phyloP scores from a whole-genome alignment of 2,113 vertebrate genomes.

The Nothobranchius kuhntae region DNA sequence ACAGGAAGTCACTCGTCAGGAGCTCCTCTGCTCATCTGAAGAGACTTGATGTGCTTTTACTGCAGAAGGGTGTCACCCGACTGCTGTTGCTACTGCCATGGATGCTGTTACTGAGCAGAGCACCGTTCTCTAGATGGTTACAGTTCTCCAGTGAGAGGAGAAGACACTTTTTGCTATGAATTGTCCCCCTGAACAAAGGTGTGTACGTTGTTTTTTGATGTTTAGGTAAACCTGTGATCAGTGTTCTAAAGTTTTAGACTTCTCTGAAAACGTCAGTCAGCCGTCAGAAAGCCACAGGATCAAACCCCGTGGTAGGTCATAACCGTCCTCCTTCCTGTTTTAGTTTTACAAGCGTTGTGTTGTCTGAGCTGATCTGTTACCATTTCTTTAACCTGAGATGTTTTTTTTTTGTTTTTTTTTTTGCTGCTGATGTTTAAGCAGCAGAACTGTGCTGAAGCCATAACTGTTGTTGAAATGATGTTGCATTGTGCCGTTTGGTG shows the following conservation, averaged over 20 bases:
- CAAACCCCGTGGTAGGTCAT: conserved; percentile 31
- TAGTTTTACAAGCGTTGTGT: conserved; percentile 46
- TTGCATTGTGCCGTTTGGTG: conserved; percentile 51
- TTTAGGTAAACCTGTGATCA: conserved; percentile 19
- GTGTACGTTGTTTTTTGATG: background rate
- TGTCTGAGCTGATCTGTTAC: conserved; percentile 28
- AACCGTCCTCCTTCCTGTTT: conserved; percentile 57
- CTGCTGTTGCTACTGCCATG: conserved; percentile 15
- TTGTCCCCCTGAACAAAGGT: background rate
- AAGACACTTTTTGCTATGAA: background rate
- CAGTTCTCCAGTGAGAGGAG: conserved; percentile 24
- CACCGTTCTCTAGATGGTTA: conserved; percentile 31
- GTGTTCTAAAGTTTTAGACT: conserved; percentile 44
- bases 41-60: background rate
- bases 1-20: conserved; percentile 91
- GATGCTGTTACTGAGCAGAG: conserved; percentile 60
- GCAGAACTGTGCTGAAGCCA: conserved; percentile 53
- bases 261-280: conserved; percentile 18
- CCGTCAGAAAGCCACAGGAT: conserved; percentile 22
- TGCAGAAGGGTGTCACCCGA: conserved; percentile 8
- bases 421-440: background rate
- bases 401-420: background rate
- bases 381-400: conserved; percentile 24
- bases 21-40: conserved; percentile 84
- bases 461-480: conserved; percentile 34